Percentiles rank a stretch among this genome's conserved stretches.
Conservation (phyloP, 2,888 invertebrate genomes). For the Hyposoter dolosus region DNA sequence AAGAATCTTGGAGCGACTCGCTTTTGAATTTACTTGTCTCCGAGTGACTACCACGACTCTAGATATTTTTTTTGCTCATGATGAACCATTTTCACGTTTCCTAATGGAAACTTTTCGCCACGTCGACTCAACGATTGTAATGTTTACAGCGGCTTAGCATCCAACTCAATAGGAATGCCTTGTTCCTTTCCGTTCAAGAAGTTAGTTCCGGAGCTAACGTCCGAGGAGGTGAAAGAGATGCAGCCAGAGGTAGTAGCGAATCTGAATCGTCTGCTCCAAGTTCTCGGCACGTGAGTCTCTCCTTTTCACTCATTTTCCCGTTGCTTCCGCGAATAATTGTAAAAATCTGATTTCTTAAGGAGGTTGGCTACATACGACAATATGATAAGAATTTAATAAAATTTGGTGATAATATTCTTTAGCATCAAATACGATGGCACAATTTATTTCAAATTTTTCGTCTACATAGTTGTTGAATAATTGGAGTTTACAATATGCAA, state of each 20-base stretch:
- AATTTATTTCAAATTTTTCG: too few relatives aligned
- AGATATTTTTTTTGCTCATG: not conserved
- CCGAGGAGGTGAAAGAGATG: conserved; percentile 69
- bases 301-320: conserved; percentile 14
- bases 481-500: too few relatives aligned
- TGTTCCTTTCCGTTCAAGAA: conserved; percentile 74
- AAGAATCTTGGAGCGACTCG: too few relatives aligned
- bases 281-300: conserved; percentile 75
- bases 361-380: too few relatives aligned
- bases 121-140: not conserved
- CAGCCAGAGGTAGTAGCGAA: conserved; percentile 76
- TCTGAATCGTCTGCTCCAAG: conserved; percentile 75
- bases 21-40: too few relatives aligned
- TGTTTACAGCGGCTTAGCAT: conserved; percentile 75
- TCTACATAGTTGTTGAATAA: too few relatives aligned
- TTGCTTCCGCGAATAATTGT: not conserved
- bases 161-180: conserved; percentile 73
- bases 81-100: not conserved
- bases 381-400: too few relatives aligned
- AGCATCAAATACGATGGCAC: too few relatives aligned
- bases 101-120: not conserved
- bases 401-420: too few relatives aligned
- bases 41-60: too few relatives aligned
- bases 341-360: too few relatives aligned
- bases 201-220: conserved; percentile 67